phyloP scores from a whole-genome alignment of 2,797 vertebrate genomes.

The Cirrhinus mrigala region DNA sequence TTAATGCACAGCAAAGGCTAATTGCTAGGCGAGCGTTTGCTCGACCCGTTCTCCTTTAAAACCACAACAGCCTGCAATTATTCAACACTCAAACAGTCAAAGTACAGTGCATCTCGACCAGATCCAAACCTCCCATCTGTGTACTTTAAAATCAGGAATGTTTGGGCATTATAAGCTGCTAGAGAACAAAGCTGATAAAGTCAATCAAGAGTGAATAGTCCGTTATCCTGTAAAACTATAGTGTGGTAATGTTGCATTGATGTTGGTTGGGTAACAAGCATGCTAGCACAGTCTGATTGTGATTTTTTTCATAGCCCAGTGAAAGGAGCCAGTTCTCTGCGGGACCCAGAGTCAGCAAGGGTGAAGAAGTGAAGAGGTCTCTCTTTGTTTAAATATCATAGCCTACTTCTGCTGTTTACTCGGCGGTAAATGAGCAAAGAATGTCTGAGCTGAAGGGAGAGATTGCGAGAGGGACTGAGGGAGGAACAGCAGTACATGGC shows the following conservation, averaged over 20 bases:
- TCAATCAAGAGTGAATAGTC: background rate
- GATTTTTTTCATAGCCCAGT: background rate
- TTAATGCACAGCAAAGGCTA: conserved; percentile 56
- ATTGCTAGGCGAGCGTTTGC: conserved; percentile 46
- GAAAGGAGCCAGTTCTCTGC: background rate
- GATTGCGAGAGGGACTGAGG: background rate
- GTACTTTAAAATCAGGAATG: conserved; percentile 1
- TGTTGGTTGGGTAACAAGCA: background rate
- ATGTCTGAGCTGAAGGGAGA: background rate
- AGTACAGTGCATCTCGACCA: background rate
- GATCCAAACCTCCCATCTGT: conserved; percentile 40
- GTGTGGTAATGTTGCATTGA: background rate
- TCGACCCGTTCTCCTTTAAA: conserved; percentile 48
- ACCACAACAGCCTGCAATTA: conserved; percentile 56
- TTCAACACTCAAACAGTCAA: conserved; percentile 53
- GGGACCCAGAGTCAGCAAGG: background rate
- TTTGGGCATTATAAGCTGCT: background rate
- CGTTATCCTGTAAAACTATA: background rate
- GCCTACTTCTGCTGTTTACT: conserved; percentile 44
- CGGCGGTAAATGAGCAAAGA: conserved; percentile 35
- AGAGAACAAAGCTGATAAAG: background rate
- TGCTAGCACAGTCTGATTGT: background rate
- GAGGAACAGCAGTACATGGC: background rate
- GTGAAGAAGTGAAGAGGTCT: conserved; percentile 35
- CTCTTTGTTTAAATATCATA: conserved; percentile 46